Conservation (phyloP, 2,113 vertebrate species). For the Notarius quadriscutis region DNA sequence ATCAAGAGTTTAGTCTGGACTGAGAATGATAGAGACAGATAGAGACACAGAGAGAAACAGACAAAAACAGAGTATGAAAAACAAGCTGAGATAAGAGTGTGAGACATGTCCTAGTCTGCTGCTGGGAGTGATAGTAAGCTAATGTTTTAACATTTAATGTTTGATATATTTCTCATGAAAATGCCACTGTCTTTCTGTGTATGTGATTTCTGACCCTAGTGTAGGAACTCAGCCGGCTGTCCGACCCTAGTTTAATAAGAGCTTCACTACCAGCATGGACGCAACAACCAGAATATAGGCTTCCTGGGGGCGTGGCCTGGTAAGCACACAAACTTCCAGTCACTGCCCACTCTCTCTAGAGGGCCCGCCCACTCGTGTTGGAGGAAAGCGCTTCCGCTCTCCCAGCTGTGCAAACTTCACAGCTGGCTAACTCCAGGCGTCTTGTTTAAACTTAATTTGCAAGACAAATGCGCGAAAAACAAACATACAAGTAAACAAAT, state of each 20-base stretch:
- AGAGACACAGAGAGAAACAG: background rate
- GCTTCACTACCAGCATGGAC: constrained; percentile 24
- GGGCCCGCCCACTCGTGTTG: constrained; percentile 1
- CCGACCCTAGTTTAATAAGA: background rate
- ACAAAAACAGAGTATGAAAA: background rate
- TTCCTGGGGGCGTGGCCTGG: constrained; percentile 28
- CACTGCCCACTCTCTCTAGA: background rate
- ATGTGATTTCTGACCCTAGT: background rate
- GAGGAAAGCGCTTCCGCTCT: background rate
- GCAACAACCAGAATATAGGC: constrained; percentile 40
- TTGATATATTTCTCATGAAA: background rate
- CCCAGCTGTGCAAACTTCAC: constrained; percentile 55
- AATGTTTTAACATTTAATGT: too few species aligned
- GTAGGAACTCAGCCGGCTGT: background rate
- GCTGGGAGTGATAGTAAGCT: background rate
- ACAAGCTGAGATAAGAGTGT: background rate
- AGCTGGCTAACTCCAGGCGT: constrained; percentile 24
- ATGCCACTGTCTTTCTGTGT: background rate
- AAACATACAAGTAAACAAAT: constrained; percentile 19
- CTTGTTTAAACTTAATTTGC: constrained; percentile 38
- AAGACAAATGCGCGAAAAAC: constrained; percentile 28
- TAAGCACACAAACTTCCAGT: background rate
- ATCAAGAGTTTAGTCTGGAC: background rate
- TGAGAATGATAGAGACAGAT: background rate
- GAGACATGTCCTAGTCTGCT: background rate